Evolutionary conservation across 2,113 vertebrate species (phyloP).

Genomic region (Oncorhynchus keta): DNA sequence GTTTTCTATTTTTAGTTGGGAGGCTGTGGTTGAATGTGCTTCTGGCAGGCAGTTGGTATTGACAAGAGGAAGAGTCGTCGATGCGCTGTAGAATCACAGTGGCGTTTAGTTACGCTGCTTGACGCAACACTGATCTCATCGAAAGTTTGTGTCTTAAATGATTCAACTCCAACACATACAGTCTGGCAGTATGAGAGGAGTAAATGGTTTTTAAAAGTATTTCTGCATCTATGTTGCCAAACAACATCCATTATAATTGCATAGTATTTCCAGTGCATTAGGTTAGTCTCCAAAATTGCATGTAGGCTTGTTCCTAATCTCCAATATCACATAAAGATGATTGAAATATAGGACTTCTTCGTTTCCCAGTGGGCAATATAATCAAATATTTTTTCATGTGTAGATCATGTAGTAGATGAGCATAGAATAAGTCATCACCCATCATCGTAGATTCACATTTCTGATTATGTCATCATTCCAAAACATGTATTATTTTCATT

Average conservation of each 20-base stretch:
- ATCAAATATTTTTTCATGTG: neutral
- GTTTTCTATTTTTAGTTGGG: neutral
- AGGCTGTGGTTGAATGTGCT: neutral
- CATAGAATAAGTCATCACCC: neutral
- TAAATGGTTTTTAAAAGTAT: neutral
- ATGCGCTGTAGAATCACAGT: neutral
- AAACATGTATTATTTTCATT: conserved; percentile 2
- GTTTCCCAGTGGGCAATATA: neutral
- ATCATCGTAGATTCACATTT: neutral
- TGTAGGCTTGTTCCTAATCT: neutral
- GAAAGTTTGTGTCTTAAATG: neutral
- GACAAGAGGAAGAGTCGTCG: neutral
- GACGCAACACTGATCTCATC: too few relatives aligned
- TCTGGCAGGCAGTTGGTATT: neutral
- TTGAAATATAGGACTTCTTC: neutral
- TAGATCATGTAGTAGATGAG: neutral
- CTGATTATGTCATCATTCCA: neutral
- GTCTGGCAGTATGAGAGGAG: neutral
- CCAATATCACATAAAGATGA: neutral
- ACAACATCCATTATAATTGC: too few relatives aligned
- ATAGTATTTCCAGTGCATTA: neutral
- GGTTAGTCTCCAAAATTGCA: neutral
- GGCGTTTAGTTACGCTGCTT: neutral
- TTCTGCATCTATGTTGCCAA: too few relatives aligned
- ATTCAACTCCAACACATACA: neutral